A percentile compares a stretch with the other conserved stretches of the same genome.
Conservation (phyloP, 2,888 invertebrate genomes). For the Sturmia bella region DNA sequence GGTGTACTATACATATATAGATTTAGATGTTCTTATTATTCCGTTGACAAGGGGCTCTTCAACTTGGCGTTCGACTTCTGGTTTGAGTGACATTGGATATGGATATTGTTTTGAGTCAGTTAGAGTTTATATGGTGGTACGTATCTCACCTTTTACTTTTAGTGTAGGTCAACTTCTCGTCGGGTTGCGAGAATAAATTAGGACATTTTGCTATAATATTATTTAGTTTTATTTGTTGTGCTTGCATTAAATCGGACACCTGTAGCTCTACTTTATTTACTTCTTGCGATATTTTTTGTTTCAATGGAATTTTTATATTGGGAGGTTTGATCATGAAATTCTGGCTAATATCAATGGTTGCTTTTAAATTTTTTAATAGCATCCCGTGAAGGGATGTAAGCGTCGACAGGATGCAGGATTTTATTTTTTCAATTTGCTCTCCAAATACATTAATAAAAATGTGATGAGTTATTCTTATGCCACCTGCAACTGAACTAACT, state of each 20-base stretch:
- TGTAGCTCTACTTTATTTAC: not conserved
- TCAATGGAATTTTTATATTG: not conserved
- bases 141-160: slow-evolving; percentile 8
- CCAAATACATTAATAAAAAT: slow-evolving; percentile 1
- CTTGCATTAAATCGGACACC: not conserved
- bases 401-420: not conserved
- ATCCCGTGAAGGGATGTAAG: not conserved
- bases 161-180: not conserved
- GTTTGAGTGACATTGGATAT: not conserved
- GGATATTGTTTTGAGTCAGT: not conserved
- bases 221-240: not conserved
- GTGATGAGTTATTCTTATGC: not conserved
- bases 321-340: slow-evolving; percentile 7
- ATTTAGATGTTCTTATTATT: slow-evolving; percentile 2
- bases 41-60: not conserved
- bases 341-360: not conserved
- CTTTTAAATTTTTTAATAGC: not conserved
- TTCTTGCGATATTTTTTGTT: not conserved
- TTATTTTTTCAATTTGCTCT: not conserved
- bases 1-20: not conserved
- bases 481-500: not conserved
- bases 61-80: not conserved
- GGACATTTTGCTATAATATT: slow-evolving; percentile 1
- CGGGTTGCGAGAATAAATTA: not conserved
- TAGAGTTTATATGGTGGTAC: slow-evolving; percentile 1